Evolutionary conservation across 2,113 vertebrate genomes (phyloP).

Genomic region (Tautogolabrus adspersus): DNA sequence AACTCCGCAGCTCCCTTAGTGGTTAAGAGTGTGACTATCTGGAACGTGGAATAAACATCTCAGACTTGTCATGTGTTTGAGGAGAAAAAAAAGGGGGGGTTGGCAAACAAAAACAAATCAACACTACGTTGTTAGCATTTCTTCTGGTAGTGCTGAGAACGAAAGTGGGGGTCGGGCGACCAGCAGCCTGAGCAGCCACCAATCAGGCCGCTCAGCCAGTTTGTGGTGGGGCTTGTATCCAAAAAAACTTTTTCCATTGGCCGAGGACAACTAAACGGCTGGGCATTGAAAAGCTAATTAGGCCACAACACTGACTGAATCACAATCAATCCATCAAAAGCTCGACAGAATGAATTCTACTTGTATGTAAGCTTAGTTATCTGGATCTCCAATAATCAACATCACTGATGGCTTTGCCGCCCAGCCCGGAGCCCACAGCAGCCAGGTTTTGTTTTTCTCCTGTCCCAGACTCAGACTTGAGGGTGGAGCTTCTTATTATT

Average conservation of each 20-base stretch:
- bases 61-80: conserved; percentile 39
- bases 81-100: conserved; percentile 35
- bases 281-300: conserved; percentile 27
- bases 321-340: conserved; percentile 33
- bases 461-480: conserved; percentile 44
- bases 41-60: conserved; percentile 65
- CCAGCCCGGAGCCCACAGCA: conserved; percentile 16
- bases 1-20: conserved; percentile 37
- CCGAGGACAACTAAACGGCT: conserved; percentile 30
- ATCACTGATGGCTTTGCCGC: not conserved
- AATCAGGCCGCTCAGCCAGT: conserved; percentile 29
- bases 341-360: conserved; percentile 46
- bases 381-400: not conserved
- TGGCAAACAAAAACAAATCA: conserved; percentile 72
- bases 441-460: conserved; percentile 32
- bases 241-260: conserved; percentile 20
- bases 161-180: conserved; percentile 4
- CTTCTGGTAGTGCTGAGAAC: conserved; percentile 57
- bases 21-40: conserved; percentile 48
- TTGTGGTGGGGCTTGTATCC: conserved; percentile 26
- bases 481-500: conserved; percentile 71
- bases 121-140: conserved; percentile 63
- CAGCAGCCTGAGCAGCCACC: conserved; percentile 41
- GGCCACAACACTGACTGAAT: conserved; percentile 48
- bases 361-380: conserved; percentile 33